Evolutionary conservation across 37 sponge, comb jelly and placozoan species (phyloP), one percentile per base, ranked within the genome.

Genomic region (Haliclona indistincta): DNA sequence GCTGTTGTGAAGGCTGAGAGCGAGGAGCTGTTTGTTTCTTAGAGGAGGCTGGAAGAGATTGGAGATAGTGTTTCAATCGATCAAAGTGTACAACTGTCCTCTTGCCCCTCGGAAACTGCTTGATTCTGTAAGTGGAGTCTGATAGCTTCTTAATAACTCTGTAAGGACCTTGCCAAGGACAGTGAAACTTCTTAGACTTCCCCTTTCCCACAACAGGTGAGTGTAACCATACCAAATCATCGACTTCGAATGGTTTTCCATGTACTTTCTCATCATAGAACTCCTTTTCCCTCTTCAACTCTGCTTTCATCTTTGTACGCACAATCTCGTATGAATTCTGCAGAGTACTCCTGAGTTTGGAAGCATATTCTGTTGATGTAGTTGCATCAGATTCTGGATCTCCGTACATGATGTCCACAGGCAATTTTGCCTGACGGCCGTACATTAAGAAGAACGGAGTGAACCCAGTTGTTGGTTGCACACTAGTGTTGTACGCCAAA

Each of bases 361-460:
- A 23, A 22, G 78, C 78, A 77, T 78, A 78, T 25, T 56, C 41
- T 3, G 78, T 36, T 20, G 11, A 25, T 11, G 67, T 11, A 22
- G 20, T 32, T 5, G 40, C 22, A 35, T 38, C 42, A 37, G 42
- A 17, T 38, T 33, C 39, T 3, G 56, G 42, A 23, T 56, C 40
- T 23, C 68, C 56, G 54, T 67, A 77, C 56, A 77, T 41, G 13
- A 77, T 3, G 37, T 77, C 78, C 11, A 52, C 52, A 19, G 67
- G 78, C 38, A 77, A 20, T 37, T 28, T 47, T 51, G 78, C 78
- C 54, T 77, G 67, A 37, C 78, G 39, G n/a, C 78, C 78, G 53
- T 54, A 77, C 78, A 77, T 77, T 58, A 77, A 52, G 40, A 41
- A 77, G 39, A 77, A 77, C 38, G 78, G 56, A 40, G 67, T 67